Base-by-base conservation (phyloP, 2,888 invertebrate genomes). In the Oxystoma pomonae region DNA sequence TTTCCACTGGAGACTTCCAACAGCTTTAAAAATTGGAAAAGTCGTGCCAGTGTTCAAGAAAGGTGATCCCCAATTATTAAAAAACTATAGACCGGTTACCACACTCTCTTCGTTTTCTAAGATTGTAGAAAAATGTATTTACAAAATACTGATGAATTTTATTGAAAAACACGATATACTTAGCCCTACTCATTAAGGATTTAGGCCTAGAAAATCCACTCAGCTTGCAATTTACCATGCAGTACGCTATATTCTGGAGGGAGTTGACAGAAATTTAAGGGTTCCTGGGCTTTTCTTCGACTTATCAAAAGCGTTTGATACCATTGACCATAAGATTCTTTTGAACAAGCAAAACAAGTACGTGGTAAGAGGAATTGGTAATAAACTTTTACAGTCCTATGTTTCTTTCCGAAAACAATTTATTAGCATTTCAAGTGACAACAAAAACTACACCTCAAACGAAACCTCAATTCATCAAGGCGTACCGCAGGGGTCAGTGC, bases 391-490 rank as follows among this genome's bases (percentile, higher is more conserved):
- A n/a, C 50, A 50, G n/a, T 12, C 50, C n/a, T 50, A 50, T 50
- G 50, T 50, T 50, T 50, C 50, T 50, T 50, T 50, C n/a, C n/a
- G n/a, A n/a, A n/a, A n/a, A n/a, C n/a, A n/a, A n/a, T n/a, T n/a
- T n/a, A n/a, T n/a, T n/a, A n/a, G n/a, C n/a, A n/a, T n/a, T 12
- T 12, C 50, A 50, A n/a, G 9, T 12, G 9, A 9, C 50, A 50
- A 50, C 50, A 50, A 12, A 50, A 9, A 50, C 50, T n/a, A 50
- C 50, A 50, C 50, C 50, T 50, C 12, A 9, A 50, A 50, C n/a
- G 50, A 50, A n/a, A 50, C 50, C 50, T 50, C 50, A 50, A 50
- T 50, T 50, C 50, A 50, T n/a, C 50, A 50, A n/a, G 50, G 50
- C n/a, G n/a, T 12, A 12, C 9, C 12, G 9, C 50, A n/a, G n/a